Evolutionary conservation across 2,888 invertebrate genomes (phyloP), one percentile per base, ranked within the genome.

Genomic region (Orchesellides sinensis): DNA sequence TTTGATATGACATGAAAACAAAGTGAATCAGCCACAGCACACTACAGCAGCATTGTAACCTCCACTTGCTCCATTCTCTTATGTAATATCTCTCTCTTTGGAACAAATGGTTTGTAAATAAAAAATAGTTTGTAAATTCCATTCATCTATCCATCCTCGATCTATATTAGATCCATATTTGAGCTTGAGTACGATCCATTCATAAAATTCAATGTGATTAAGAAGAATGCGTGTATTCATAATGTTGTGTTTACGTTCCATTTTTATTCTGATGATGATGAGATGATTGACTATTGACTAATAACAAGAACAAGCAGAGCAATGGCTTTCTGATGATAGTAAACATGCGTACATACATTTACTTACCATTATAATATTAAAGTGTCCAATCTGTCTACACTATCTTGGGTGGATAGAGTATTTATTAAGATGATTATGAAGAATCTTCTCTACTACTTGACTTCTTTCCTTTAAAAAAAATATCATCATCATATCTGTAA

Each of bases 1-100:
- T 49, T 32, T 70, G 59, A 79, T 74, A 73, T 78, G 83, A 83
- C 83, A 83, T 69, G 83, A 79, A 79, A 83, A 74, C 70, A 83
- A 80, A 69, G 73, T 81, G 73, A 81, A 73, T 73, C 66, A 68
- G 66, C 66, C 12, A 74, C 25, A 29, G 17, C n/a, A 61, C 61
- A 61, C 25, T 14, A 61, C 32, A 61, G 4, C 8, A 23, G 56
- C 56, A 19, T 23, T 23, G 56, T 10, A n/a, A n/a, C n/a, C n/a
- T n/a, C n/a, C n/a, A n/a, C n/a, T n/a, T n/a, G n/a, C n/a, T n/a
- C 10, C 10, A 10, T 32, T 32, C 5, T 6, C 32, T 32, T 32
- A 32, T 32, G 32, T 10, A 32, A 32, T 6, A 6, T 6, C 32
- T 32, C 5, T 32, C 32, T 32, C 10, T 32, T 6, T 32, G 10